Evolutionary conservation across 1,140 invertebrate species (phyloP).

Genomic region (Anoplophora glabripennis): DNA sequence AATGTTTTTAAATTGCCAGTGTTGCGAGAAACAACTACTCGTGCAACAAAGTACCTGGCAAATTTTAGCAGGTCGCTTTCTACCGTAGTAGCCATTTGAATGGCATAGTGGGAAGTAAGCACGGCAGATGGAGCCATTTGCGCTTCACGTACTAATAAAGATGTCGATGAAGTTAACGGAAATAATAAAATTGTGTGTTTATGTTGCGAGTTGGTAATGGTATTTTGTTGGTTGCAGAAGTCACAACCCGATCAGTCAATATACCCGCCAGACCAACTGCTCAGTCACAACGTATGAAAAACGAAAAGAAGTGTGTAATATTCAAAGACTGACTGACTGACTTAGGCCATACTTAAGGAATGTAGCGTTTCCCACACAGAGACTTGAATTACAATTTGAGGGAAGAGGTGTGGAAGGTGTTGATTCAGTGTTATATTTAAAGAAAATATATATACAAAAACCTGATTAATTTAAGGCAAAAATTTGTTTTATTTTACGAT

Average conservation of each 20-base stretch:
- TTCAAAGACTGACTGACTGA: constrained; percentile 25
- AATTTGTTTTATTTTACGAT: constrained; percentile 23
- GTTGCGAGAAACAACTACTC: no score
- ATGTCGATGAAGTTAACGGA: no score
- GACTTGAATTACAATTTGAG: constrained; percentile 9
- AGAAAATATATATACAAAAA: constrained; percentile 2
- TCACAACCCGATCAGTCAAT: constrained; percentile 2
- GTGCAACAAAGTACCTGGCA: no score
- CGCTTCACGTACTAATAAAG: no score
- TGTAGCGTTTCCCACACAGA: constrained; percentile 12
- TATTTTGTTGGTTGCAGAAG: constrained; percentile 18
- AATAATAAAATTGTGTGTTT: not conserved
- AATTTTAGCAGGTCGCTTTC: no score
- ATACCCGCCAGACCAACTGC: constrained; percentile 17
- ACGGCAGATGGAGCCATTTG: no score
- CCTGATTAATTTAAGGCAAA: constrained; percentile 18
- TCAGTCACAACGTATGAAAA: constrained; percentile 23
- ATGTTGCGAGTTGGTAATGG: not conserved
- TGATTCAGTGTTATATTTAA: constrained; percentile 15
- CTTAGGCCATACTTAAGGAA: constrained; percentile 29
- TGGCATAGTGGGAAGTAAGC: no score
- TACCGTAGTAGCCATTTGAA: no score
- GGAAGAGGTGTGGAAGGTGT: constrained; percentile 11
- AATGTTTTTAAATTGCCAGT: no score
- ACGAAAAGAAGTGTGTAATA: constrained; percentile 21